Evolutionary conservation across 2,113 vertebrate genomes (phyloP), one percentile per base, ranked within the genome.

Genomic region (Lathamus discolor): DNA sequence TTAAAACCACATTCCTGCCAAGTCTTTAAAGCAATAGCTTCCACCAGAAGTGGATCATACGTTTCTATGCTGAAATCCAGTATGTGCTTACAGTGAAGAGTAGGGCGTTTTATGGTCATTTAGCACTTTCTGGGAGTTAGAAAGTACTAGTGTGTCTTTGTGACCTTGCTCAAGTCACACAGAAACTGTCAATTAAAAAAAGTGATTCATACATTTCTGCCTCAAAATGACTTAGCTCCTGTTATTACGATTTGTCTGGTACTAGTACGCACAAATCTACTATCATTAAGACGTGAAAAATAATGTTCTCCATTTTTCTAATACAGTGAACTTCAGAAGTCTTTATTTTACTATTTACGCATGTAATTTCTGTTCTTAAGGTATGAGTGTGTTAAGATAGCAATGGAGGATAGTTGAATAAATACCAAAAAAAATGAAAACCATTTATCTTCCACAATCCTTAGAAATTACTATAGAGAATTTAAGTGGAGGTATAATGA

Each of bases 231-330:
- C 87, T 95, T 95, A 78, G 66, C 66, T 97, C 78, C 64, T 90
- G 46, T 88, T 95, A 96, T 72, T 88, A 90, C 5, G 0, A 80
- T 94, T 95, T 27, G 0, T 67, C 79, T 93, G 72, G 46, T 90
- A 94, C 94, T 81, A 94, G 67, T 70, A 90, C 59, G 92, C 64
- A 88, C 86, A 94, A 88, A 96, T 92, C 86, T 94, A 82, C 94
- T 75, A 86, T 55, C 73, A 91, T 59, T 90, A 90, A 39, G 72
- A 92, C 54, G 75, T 81, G 76, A 93, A 95, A 94, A 95, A 92
- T 86, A 93, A 86, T n/a, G 63, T 73, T 77, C 67, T 76, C 19
- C n/a, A 77, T 64, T 91, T 86, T 79, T 33, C 55, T 86, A 73
- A 77, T 54, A 49, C 3, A 52, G 28, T 25, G 25, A 93, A 88